These are phyloP conservation scores for Atrina japonica DNA, from an alignment of 2,888 invertebrate species.

Conservation along the genomic window DNA sequence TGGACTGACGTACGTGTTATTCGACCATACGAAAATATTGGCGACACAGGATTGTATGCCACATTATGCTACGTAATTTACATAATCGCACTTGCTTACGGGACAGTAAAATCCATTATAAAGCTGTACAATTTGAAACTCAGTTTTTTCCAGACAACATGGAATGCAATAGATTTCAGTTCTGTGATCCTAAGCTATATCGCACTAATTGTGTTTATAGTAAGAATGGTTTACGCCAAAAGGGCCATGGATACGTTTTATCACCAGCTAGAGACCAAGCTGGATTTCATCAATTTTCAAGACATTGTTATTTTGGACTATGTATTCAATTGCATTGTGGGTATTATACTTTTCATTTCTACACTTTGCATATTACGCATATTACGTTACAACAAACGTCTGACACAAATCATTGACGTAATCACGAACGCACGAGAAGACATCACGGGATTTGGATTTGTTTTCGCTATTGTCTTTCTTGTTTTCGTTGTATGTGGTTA, in stretches of 20 bases:
- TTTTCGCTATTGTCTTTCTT: conserved; percentile 78
- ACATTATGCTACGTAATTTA: conserved; percentile 52
- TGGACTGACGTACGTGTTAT: conserved; percentile 45
- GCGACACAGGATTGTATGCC: conserved; percentile 47
- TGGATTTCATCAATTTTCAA: conserved; percentile 47
- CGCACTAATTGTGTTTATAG: conserved; percentile 31
- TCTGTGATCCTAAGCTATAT: conserved; percentile 26
- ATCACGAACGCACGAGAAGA: conserved; percentile 77
- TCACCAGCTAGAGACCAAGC: conserved; percentile 11
- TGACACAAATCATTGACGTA: conserved; percentile 81
- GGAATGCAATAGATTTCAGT: conserved; percentile 46
- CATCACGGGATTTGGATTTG: conserved; percentile 79
- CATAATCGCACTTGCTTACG: conserved; percentile 3
- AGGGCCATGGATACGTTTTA: conserved; percentile 42
- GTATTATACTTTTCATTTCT: conserved; percentile 54
- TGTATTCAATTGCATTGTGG: conserved; percentile 55
- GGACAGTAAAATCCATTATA: no score
- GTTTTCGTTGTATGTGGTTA: conserved; percentile 75
- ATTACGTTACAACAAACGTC: conserved; percentile 81
- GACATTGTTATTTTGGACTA: conserved; percentile 77
- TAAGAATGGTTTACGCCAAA: conserved; percentile 37
- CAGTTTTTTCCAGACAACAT: conserved; percentile 39
- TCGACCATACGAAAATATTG: conserved; percentile 42
- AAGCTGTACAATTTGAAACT: neutral
- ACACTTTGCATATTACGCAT: conserved; percentile 67